phyloP scores from a whole-genome alignment of 2,888 invertebrate species.

The Tryphoninae sp. region DNA sequence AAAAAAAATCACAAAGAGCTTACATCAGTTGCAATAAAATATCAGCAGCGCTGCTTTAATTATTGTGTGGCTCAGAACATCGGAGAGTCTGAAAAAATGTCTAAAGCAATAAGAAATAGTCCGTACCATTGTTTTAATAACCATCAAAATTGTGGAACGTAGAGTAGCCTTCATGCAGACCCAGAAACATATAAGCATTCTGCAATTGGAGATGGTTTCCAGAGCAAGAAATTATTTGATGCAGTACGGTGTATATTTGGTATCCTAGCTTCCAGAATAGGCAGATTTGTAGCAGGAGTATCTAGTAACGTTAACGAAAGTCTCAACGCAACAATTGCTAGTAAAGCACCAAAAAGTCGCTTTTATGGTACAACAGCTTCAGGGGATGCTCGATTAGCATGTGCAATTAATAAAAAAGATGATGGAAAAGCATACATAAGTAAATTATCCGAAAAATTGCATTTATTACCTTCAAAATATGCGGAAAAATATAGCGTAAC shows the following conservation, averaged over 20 bases:
- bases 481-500: constrained; percentile 10
- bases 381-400: constrained; percentile 53
- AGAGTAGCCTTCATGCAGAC: constrained; percentile 55
- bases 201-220: constrained; percentile 57
- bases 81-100: constrained; percentile 34
- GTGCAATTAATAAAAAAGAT: constrained; percentile 56
- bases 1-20: constrained; percentile 57
- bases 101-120: constrained; percentile 59
- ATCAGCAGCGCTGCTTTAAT: constrained; percentile 56
- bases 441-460: constrained; percentile 32
- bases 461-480: constrained; percentile 32
- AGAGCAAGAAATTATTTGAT: constrained; percentile 51
- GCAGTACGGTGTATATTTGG: constrained; percentile 56
- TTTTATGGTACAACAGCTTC: constrained; percentile 45
- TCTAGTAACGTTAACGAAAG: constrained; percentile 64
- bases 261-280: constrained; percentile 45
- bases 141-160: constrained; percentile 57
- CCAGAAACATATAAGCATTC: constrained; percentile 56
- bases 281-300: constrained; percentile 47
- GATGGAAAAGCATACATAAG: constrained; percentile 45
- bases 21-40: constrained; percentile 55
- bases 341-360: constrained; percentile 61
- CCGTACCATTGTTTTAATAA: constrained; percentile 61
- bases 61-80: constrained; percentile 59
- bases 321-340: constrained; percentile 56